Evolutionary conservation across 2,888 invertebrate genomes (phyloP).

Genomic region (Scaeva pyrastri): DNA sequence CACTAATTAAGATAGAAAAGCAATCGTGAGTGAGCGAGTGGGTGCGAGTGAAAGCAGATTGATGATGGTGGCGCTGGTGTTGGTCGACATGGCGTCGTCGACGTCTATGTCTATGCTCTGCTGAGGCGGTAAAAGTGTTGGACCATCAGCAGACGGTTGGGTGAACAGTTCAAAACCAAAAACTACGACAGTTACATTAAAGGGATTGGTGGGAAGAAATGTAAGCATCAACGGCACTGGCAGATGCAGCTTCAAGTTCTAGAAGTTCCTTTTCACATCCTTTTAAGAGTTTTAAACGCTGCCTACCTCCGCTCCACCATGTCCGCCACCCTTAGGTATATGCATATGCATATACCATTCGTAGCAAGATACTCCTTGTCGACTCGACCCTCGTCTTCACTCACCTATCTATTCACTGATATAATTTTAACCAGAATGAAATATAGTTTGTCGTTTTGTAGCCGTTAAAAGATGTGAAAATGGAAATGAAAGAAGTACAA

Average conservation of each 20-base stretch:
- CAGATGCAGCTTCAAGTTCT: slow-evolving; percentile 60
- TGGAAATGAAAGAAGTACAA: slow-evolving; percentile 37
- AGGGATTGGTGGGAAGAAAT: slow-evolving; percentile 16
- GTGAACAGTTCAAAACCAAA: slow-evolving; percentile 38
- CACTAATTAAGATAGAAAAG: slow-evolving; percentile 76
- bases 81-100: slow-evolving; percentile 10
- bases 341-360: neutral
- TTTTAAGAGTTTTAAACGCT: slow-evolving; percentile 64
- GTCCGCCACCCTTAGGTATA: neutral
- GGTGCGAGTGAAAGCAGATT: slow-evolving; percentile 31
- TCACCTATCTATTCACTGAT: slow-evolving; percentile 55
- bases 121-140: slow-evolving; percentile 31
- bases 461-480: slow-evolving; percentile 35
- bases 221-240: slow-evolving; percentile 35
- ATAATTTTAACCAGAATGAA: slow-evolving; percentile 66
- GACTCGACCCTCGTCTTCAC: neutral
- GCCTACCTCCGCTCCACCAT: slow-evolving; percentile 8
- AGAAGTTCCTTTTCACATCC: slow-evolving; percentile 59
- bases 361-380: neutral
- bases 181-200: slow-evolving; percentile 27
- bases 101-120: neutral
- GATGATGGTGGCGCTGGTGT: slow-evolving; percentile 20
- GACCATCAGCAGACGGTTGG: slow-evolving; percentile 50
- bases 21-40: slow-evolving; percentile 68
- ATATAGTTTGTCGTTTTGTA: slow-evolving; percentile 56